A percentile compares a stretch with the other conserved stretches of the same genome.
phyloP scores from a whole-genome alignment of 1,140 invertebrate genomes.

The Aphelenchoides fujianensis region DNA sequence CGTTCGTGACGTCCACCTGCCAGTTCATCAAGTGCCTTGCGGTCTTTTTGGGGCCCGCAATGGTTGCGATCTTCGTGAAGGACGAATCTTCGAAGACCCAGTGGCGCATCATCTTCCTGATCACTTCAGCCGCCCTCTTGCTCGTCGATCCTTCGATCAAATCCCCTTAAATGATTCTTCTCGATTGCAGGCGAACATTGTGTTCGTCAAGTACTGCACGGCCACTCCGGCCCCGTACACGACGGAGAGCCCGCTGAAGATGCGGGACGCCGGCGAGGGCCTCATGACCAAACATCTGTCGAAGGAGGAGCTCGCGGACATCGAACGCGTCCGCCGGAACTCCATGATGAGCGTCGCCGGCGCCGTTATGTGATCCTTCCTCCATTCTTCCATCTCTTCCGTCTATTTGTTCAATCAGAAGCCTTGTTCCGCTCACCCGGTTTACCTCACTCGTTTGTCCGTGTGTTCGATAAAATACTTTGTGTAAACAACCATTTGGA shows the following conservation, averaged over 20 bases:
- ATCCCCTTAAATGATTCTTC: background rate
- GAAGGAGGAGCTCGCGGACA: background rate
- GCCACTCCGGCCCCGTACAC: conserved; percentile 9
- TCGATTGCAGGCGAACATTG: background rate
- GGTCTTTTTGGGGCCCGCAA: conserved; percentile 13
- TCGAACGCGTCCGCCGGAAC: background rate
- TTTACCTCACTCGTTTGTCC: too few relatives aligned
- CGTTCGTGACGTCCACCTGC: conserved; percentile 10
- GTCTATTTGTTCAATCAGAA: too few relatives aligned
- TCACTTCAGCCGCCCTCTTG: conserved; percentile 2
- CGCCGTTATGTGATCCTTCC: background rate
- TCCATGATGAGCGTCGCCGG: background rate
- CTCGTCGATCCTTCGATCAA: background rate
- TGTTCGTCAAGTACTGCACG: conserved; percentile 9
- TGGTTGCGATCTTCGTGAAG: conserved; percentile 18
- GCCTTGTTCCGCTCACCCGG: too few relatives aligned
- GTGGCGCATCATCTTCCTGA: conserved; percentile 23
- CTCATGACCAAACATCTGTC: background rate
- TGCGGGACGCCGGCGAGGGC: background rate
- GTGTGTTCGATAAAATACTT: too few relatives aligned
- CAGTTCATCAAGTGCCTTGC: conserved; percentile 25
- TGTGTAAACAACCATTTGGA: too few relatives aligned
- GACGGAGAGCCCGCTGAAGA: background rate
- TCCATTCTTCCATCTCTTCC: too few relatives aligned
- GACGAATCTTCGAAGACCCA: conserved; percentile 14